Evolutionary conservation across 2,888 invertebrate genomes (phyloP), one percentile per base, ranked within the genome.

Genomic region (Belgica antarctica): DNA sequence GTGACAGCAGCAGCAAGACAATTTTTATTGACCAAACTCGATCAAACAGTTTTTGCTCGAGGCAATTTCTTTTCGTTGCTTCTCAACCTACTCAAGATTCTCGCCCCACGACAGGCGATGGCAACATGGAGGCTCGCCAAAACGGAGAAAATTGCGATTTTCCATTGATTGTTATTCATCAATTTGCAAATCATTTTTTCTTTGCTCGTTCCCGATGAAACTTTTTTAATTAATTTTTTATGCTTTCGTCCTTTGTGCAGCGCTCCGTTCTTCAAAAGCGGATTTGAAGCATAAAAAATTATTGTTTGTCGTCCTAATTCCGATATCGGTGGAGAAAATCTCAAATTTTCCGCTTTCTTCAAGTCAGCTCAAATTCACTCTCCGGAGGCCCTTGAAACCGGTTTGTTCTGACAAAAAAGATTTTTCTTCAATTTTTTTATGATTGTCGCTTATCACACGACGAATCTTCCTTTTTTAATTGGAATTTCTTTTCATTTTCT

Each of bases 11-110:
- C 27, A 27, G n/a, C n/a, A n/a, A n/a, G n/a, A n/a, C n/a, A n/a
- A n/a, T n/a, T n/a, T n/a, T n/a, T n/a, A n/a, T n/a, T n/a, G n/a
- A n/a, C n/a, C n/a, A n/a, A n/a, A n/a, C 25, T 5, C 27, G 8
- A 5, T n/a, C 8, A 3, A 27, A 27, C 4, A 52, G n/a, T 59
- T 27, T 12, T 59, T n/a, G 22, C 27, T 19, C 34, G 34, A 31
- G 7, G 12, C 34, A 31, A 31, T 46, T 3, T 63, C 17, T 28
- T 41, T 36, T 22, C 47, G 12, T 46, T 12, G 46, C n/a, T n/a
- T 46, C 15, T 31, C 7, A 52, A 76, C 79, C 76, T 75, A 79
- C 79, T 75, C 73, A 78, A 73, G 73, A 79, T 74, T 73, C 74
- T 75, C 36, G 61, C 70, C 72, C 79, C 78, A 66, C 76, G 77